phyloP scores from a whole-genome alignment of 2,113 vertebrate species.

The Himantopus leucocephalus region DNA sequence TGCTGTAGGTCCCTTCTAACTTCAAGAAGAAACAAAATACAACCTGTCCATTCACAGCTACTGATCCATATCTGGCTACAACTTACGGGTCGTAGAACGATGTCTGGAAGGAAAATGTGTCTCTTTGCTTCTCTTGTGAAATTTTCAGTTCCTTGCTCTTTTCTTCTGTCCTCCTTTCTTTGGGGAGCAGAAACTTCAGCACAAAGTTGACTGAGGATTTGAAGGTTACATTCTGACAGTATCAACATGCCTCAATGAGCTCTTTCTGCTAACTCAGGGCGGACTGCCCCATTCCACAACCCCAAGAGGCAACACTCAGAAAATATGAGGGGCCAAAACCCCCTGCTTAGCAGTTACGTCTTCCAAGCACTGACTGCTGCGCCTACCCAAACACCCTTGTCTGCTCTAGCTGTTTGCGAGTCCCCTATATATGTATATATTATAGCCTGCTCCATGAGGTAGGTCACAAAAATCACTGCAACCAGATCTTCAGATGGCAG shows the following conservation, averaged over 20 bases:
- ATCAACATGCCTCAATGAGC: not conserved
- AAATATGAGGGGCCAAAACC: not conserved
- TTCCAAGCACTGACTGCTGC: not conserved
- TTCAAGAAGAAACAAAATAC: not conserved
- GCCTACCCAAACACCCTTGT: not conserved
- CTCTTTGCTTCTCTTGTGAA: not conserved
- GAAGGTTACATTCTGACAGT: not conserved
- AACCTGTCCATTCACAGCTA: not conserved
- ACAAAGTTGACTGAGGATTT: not conserved
- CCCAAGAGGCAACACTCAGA: not conserved
- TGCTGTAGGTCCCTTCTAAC: not conserved
- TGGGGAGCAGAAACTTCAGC: not conserved
- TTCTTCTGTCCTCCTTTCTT: not conserved
- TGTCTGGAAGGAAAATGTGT: not conserved
- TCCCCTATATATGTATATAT: not conserved
- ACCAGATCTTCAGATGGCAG: not conserved
- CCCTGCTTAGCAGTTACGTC: not conserved
- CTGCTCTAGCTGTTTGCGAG: not conserved
- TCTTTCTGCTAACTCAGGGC: not conserved
- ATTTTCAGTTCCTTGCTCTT: not conserved
- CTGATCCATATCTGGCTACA: not conserved
- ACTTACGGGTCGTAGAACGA: not conserved
- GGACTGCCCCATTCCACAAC: not conserved
- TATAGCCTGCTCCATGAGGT: not conserved
- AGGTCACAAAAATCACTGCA: not conserved